Percentiles rank a stretch among this genome's conserved stretches.
Evolutionary conservation across 1,140 invertebrate genomes (phyloP).

Genomic region (Hylyphantes graminicola): DNA sequence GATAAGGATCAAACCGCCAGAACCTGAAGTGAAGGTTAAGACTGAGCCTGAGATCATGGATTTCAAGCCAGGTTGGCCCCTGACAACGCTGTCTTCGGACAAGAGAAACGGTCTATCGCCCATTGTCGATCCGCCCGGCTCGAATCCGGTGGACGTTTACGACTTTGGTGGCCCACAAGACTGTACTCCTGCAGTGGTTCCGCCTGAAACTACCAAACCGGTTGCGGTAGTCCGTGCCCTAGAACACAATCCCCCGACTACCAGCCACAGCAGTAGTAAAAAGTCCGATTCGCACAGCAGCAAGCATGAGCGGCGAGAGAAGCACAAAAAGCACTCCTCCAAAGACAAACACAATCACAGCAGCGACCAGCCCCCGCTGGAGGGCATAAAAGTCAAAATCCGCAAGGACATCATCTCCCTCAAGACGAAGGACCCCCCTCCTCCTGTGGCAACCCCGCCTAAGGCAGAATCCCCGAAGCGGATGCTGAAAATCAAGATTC

Average conservation of each 20-base stretch:
- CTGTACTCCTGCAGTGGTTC: neutral
- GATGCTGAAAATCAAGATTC: conserved; percentile 63
- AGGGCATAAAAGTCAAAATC: conserved; percentile 75
- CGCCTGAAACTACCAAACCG: neutral
- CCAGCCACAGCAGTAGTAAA: neutral
- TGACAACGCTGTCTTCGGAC: no score
- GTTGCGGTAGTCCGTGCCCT: no score
- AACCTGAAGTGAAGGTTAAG: no score
- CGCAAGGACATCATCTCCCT: conserved; percentile 70
- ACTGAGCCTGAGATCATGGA: no score
- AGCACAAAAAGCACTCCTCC: conserved; percentile 36
- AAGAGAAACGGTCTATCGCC: no score
- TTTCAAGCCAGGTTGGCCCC: no score
- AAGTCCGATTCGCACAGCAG: conserved; percentile 18
- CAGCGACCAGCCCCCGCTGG: conserved; percentile 61
- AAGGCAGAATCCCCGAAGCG: conserved; percentile 61
- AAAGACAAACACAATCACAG: conserved; percentile 25
- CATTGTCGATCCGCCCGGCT: no score
- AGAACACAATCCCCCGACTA: no score
- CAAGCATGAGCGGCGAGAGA: conserved; percentile 37
- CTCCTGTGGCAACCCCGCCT: conserved; percentile 33
- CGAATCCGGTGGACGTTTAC: no score
- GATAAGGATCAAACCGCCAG: no score
- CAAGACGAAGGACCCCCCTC: conserved; percentile 63
- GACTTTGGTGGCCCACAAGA: neutral